A percentile compares a stretch with the other conserved stretches of the same genome.
These are phyloP conservation scores for Apogon talboti DNA, from an alignment of 2,797 vertebrate species.

Conservation along the genomic window DNA sequence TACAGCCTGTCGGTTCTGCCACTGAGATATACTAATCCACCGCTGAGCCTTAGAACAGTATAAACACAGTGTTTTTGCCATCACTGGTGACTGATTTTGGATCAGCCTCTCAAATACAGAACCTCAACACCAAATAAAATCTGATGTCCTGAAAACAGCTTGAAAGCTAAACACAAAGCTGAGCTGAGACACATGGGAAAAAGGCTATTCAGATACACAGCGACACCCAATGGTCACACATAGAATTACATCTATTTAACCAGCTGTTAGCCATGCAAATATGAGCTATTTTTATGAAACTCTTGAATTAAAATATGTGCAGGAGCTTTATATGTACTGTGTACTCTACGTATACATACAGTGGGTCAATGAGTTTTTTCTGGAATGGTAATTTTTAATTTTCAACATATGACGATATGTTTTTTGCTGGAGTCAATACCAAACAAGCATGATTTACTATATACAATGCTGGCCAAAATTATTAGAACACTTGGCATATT, in stretches of 20 bases:
- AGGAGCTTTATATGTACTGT: not conserved
- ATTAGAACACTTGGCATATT: too few species aligned
- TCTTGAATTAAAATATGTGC: not conserved
- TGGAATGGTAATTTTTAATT: too few species aligned
- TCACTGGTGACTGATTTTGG: constrained; percentile 46
- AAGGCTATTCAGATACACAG: constrained; percentile 56
- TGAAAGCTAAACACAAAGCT: constrained; percentile 24
- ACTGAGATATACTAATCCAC: constrained; percentile 52
- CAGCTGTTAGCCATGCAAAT: not conserved
- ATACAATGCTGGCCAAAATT: too few species aligned
- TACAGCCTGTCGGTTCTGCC: constrained; percentile 56
- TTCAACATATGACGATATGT: too few species aligned
- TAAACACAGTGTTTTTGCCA: constrained; percentile 44
- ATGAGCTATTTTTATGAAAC: not conserved
- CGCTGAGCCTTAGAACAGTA: constrained; percentile 43
- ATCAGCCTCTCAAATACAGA: constrained; percentile 45
- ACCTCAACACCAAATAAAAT: constrained; percentile 58
- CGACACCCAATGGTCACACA: constrained; percentile 65
- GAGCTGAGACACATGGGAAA: not conserved
- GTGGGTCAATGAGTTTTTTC: too few species aligned
- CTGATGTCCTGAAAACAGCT: constrained; percentile 37
- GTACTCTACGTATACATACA: too few species aligned
- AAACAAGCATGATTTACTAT: too few species aligned
- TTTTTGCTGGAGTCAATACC: too few species aligned
- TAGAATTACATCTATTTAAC: constrained; percentile 10